Evolutionary conservation across 2,797 vertebrate genomes (phyloP), one percentile per base, ranked within the genome.

Genomic region (Furcifer pardalis): DNA sequence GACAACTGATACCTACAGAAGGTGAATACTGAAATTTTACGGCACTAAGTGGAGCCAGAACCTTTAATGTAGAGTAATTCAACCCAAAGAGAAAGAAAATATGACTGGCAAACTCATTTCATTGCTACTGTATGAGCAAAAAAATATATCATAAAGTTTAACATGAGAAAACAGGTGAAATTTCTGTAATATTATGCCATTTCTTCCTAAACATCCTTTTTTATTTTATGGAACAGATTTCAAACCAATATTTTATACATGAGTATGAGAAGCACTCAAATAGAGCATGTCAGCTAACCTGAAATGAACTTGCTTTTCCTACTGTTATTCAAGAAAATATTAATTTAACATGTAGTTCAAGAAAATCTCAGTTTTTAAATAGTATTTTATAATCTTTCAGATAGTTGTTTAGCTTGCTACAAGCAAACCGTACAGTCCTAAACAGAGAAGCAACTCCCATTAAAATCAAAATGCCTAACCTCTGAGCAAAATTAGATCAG

Each of bases 1-100:
- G 89, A 91, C 42, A 84, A 86, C 27, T 87, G 85, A 89, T 83
- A 19, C 5, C 76, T 73, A 69, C 79, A 90, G 76, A 84, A 91
- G 82, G 62, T 86, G 56, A 23, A 21, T 59, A 13, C 12, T 4
- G 83, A 85, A 91, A 79, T 85, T 82, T 84, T 84, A 80, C 83
- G 91, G 86, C 78, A 88, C 1, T 21, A 15, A 25, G 86, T 89
- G 77, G 81, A 72, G 71, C 86, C 85, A 87, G 75, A 72, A 12
- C 52, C 86, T 77, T 91, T 90, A 68, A 88, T 84, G 84, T 74
- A 59, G 78, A 78, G 81, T 62, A 89, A 27, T 68, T 12, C 77
- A 84, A 83, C 79, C 88, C 88, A 13, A 91, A 81, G 71, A 81
- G 68, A 84, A 88, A 78, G 65, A 59, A 89, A 9, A 9, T 12